Evolutionary conservation across 2,888 invertebrate species (phyloP).

Genomic region (Bursaphelenchus okinawaensis): DNA sequence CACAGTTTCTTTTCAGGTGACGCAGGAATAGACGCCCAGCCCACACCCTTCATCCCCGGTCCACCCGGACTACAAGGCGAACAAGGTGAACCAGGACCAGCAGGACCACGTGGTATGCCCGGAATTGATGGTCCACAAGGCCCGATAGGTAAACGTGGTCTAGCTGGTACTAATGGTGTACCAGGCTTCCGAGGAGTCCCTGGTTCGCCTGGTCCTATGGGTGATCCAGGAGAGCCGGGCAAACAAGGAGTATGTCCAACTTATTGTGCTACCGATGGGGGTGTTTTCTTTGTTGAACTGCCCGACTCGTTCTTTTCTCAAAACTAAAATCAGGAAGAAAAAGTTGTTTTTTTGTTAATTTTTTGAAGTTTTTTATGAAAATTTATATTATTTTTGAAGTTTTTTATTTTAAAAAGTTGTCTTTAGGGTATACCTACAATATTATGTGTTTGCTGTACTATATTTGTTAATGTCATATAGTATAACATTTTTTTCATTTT

Average conservation of each 20-base stretch:
- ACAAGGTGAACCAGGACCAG: slow-evolving; percentile 35
- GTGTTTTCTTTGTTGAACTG: slow-evolving; percentile 55
- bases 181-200: slow-evolving; percentile 43
- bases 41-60: slow-evolving; percentile 53
- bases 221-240: slow-evolving; percentile 43
- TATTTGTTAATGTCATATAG: too few species aligned
- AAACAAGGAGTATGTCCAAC: slow-evolving; percentile 53
- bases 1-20: slow-evolving; percentile 35
- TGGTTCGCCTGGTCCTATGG: slow-evolving; percentile 41
- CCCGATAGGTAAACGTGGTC: slow-evolving; percentile 33
- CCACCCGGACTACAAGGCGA: slow-evolving; percentile 37
- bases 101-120: slow-evolving; percentile 42
- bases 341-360: too few species aligned
- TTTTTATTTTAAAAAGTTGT: too few species aligned
- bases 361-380: too few species aligned
- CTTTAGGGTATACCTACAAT: too few species aligned
- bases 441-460: too few species aligned
- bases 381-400: too few species aligned
- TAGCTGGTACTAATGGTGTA: slow-evolving; percentile 35
- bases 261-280: slow-evolving; percentile 51
- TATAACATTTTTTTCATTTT: too few species aligned
- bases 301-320: slow-evolving; percentile 50
- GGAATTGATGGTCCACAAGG: slow-evolving; percentile 39
- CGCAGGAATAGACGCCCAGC: slow-evolving; percentile 44
- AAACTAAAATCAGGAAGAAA: not conserved